Evolutionary conservation across 2,113 vertebrate genomes (phyloP).

Genomic region (Murina feae): DNA sequence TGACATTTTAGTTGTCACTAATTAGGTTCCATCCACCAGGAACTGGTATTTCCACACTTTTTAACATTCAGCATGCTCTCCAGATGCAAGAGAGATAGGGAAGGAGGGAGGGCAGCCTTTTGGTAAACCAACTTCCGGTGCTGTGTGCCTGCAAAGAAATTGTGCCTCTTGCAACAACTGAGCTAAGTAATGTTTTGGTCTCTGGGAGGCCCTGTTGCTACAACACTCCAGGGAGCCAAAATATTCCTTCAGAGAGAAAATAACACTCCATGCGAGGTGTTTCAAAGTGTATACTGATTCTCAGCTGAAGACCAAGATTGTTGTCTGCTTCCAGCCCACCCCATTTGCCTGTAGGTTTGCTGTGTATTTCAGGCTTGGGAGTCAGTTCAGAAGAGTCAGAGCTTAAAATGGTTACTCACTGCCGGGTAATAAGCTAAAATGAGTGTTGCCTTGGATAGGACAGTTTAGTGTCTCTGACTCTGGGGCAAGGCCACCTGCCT

Average conservation of each 20-base stretch:
- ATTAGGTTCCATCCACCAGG: slow-evolving; percentile 3
- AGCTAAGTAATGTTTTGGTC: slow-evolving; percentile 55
- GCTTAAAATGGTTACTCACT: background rate
- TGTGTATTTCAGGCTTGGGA: slow-evolving; percentile 35
- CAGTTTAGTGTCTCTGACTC: background rate
- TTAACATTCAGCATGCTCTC: slow-evolving; percentile 36
- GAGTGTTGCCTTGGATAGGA: background rate
- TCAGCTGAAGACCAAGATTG: slow-evolving; percentile 59
- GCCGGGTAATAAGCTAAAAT: background rate
- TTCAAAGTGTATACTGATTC: slow-evolving; percentile 59
- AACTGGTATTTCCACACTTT: background rate
- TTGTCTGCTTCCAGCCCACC: background rate
- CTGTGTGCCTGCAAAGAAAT: slow-evolving; percentile 59
- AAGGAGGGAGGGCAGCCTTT: background rate
- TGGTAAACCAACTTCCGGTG: slow-evolving; percentile 7
- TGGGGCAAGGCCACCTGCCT: background rate
- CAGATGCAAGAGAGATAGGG: background rate
- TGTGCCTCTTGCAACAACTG: background rate
- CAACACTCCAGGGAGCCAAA: slow-evolving; percentile 57
- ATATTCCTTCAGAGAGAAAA: slow-evolving; percentile 66
- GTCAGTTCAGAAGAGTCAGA: slow-evolving; percentile 6
- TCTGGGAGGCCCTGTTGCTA: slow-evolving; percentile 55
- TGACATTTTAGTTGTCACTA: slow-evolving; percentile 37
- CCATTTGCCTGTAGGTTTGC: background rate
- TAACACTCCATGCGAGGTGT: slow-evolving; percentile 37